Evolutionary conservation across 2,888 invertebrate genomes (phyloP).

Genomic region (Lacanobia wlatinum): DNA sequence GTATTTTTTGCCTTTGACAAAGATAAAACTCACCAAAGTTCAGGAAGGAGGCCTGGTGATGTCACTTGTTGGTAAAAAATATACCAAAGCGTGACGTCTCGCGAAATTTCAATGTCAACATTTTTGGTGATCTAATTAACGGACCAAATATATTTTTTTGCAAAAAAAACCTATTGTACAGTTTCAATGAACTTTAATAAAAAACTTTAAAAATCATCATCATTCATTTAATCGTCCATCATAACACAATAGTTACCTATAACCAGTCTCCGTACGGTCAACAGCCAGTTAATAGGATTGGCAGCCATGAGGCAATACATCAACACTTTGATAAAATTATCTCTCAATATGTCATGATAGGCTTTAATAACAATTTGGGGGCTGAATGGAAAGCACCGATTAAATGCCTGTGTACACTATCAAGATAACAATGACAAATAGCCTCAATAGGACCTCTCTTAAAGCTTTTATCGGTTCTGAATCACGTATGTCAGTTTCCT

Average conservation of each 20-base stretch:
- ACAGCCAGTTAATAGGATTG: conserved; percentile 61
- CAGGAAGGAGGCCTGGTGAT: no score
- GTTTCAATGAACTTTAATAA: neutral
- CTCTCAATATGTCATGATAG: conserved; percentile 74
- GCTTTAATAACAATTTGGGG: conserved; percentile 81
- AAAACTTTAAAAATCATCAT: neutral
- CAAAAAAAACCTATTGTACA: neutral
- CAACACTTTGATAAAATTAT: conserved; percentile 71
- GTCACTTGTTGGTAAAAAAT: no score
- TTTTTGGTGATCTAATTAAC: no score
- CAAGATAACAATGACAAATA: conserved; percentile 82
- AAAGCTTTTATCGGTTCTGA: conserved; percentile 61
- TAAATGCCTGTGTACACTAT: conserved; percentile 78
- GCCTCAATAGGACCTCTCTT: conserved; percentile 43
- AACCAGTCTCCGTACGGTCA: conserved; percentile 42
- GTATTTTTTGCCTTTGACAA: no score
- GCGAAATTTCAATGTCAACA: no score
- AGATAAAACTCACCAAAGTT: no score
- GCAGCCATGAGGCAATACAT: conserved; percentile 68
- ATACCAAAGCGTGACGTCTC: no score
- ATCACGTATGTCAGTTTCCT: conserved; percentile 37
- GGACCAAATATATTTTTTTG: no score
- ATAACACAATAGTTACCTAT: conserved; percentile 22
- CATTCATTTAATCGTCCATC: conserved; percentile 9
- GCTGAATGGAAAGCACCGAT: conserved; percentile 79